These are phyloP conservation scores for Sarcophaga caerulescens DNA, from an alignment of 2,888 invertebrate genomes.

Conservation along the genomic window DNA sequence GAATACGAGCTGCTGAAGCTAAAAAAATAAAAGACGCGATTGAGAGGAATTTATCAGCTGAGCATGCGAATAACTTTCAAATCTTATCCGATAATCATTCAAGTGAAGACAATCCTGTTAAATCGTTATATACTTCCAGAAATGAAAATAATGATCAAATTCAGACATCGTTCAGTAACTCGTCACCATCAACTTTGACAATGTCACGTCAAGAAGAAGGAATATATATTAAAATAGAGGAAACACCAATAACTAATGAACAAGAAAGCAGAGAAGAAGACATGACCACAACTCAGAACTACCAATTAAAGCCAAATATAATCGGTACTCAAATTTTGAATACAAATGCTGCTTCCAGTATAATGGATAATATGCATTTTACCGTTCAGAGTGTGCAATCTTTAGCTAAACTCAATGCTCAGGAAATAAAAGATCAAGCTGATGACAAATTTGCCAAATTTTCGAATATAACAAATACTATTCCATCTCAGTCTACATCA, in stretches of 20 bases:
- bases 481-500: slow-evolving; percentile 1
- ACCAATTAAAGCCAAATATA: slow-evolving; percentile 21
- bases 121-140: background rate
- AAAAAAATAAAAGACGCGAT: slow-evolving; percentile 64
- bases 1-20: slow-evolving; percentile 66
- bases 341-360: slow-evolving; percentile 5
- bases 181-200: background rate
- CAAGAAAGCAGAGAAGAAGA: slow-evolving; percentile 22
- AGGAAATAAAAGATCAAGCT: background rate
- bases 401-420: slow-evolving; percentile 5
- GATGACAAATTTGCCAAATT: background rate
- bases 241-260: slow-evolving; percentile 30
- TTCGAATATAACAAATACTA: slow-evolving; percentile 26
- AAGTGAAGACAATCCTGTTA: background rate
- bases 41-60: slow-evolving; percentile 26
- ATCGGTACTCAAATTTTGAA: slow-evolving; percentile 15
- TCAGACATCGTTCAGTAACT: background rate
- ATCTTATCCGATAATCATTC: background rate
- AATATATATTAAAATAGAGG: slow-evolving; percentile 63
- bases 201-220: slow-evolving; percentile 20
- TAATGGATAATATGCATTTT: slow-evolving; percentile 29
- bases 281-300: slow-evolving; percentile 4
- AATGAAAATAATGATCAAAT: slow-evolving; percentile 2
- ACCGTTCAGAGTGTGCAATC: slow-evolving; percentile 39
- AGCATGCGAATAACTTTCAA: background rate